These are phyloP conservation scores for Phylloscopus trochilus DNA, from an alignment of 2,113 vertebrate species.

Conservation along the genomic window DNA sequence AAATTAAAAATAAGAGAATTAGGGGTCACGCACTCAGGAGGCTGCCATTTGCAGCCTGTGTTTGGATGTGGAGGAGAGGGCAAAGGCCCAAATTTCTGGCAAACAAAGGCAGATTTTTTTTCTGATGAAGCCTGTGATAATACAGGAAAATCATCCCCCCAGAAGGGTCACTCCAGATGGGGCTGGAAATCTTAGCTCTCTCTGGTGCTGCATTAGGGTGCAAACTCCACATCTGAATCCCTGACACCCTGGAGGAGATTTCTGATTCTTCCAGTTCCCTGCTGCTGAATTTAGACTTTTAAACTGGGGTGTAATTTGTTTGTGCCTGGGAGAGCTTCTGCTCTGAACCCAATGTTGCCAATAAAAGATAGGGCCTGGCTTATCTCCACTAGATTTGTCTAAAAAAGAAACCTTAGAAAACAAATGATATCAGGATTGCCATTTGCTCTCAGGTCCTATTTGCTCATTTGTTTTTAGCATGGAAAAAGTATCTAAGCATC, in stretches of 20 bases:
- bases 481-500: background rate
- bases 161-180: background rate
- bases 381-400: background rate
- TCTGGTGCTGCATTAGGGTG: background rate
- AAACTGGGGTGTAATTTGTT: rapidly evolving
- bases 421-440: background rate
- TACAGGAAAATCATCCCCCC: background rate
- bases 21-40: rapidly evolving
- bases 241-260: background rate
- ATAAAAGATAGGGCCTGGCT: background rate
- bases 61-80: background rate
- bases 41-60: rapidly evolving
- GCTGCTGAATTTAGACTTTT: background rate
- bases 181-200: background rate
- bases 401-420: background rate
- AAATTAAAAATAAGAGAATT: background rate
- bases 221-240: background rate
- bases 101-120: background rate
- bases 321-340: background rate
- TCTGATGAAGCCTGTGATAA: background rate
- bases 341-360: rapidly evolving
- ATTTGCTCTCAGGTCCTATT: background rate
- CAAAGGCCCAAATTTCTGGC: background rate
- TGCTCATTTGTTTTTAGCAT: background rate
- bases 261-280: background rate